Evolutionary conservation across 2,113 vertebrate species (phyloP).

Genomic region (Psittacula cyanocephala): DNA sequence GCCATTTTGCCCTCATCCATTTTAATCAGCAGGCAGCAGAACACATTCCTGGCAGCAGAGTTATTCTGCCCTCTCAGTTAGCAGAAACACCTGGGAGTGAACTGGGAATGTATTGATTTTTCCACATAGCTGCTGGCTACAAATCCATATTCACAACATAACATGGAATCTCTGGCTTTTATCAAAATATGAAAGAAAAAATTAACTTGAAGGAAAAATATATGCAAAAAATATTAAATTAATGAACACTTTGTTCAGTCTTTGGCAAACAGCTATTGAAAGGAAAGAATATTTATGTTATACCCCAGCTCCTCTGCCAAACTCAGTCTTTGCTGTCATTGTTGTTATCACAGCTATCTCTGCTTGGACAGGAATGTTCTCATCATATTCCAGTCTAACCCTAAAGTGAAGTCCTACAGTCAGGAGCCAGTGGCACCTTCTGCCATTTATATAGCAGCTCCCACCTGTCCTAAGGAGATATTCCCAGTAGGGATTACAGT

Average conservation of each 20-base stretch:
- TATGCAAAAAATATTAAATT: background rate
- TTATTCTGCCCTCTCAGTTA: background rate
- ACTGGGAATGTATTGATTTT: slow-evolving; percentile 35
- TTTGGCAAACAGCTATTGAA: background rate
- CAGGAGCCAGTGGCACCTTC: background rate
- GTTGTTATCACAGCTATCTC: background rate
- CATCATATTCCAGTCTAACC: background rate
- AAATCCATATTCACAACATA: background rate
- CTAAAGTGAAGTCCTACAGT: background rate
- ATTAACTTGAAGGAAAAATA: background rate
- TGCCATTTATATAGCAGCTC: background rate
- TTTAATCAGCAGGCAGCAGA: background rate
- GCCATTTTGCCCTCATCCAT: background rate
- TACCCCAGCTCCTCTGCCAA: background rate
- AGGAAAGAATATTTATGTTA: background rate
- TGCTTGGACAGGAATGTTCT: background rate
- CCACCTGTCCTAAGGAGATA: background rate
- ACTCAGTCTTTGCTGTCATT: background rate
- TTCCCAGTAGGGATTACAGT: background rate
- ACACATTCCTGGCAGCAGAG: background rate
- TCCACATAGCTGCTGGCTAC: slow-evolving; percentile 33
- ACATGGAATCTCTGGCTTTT: slow-evolving; percentile 2
- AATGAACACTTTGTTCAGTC: background rate
- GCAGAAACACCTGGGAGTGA: slow-evolving; percentile 35
- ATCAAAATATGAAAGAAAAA: slow-evolving; percentile 20